Evolutionary conservation across 2,888 invertebrate genomes (phyloP), one percentile per base, ranked within the genome.

Genomic region (Poecilobothrus nobilitatus): DNA sequence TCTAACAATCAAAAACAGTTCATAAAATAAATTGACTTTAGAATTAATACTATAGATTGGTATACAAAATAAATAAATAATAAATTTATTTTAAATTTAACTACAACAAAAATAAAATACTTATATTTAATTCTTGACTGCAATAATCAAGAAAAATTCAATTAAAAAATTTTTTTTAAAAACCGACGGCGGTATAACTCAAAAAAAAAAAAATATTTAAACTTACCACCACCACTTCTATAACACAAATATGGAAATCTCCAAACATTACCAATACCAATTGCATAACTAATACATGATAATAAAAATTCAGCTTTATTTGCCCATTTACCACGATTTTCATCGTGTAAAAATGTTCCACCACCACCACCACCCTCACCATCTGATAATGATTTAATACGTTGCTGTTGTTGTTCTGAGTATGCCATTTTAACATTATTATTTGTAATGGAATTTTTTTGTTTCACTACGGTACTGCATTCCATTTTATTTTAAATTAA

Each of bases 181-280:
- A n/a, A n/a, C n/a, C n/a, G n/a, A n/a, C n/a, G n/a, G n/a, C n/a
- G n/a, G n/a, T n/a, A n/a, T n/a, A n/a, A n/a, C n/a, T n/a, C n/a
- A n/a, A n/a, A n/a, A n/a, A n/a, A n/a, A n/a, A n/a, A n/a, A n/a
- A n/a, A n/a, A n/a, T n/a, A n/a, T n/a, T 37, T 10, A 2, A 37
- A 75, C 78, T 76, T 74, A 79, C 92, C 93, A 79, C 93, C 93
- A 20, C 93, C 93, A 80, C 91, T 93, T 76, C 91, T 87, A 79
- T 92, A 93, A 77, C 92, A 92, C 69, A 93, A 82, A 78, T 93
- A 94, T 0, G 94, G 94, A 81, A 94, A 94, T 72, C 93, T 85
- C 91, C 91, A 92, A 15, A 94, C 88, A 79, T 93, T 94, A 70
- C 93, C 92, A 70, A 93, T 89, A 66, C 93, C 93, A 67, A 94